These are phyloP conservation scores for Myodes glareolus DNA, from an alignment of 2,113 vertebrate genomes.

Conservation along the genomic window DNA sequence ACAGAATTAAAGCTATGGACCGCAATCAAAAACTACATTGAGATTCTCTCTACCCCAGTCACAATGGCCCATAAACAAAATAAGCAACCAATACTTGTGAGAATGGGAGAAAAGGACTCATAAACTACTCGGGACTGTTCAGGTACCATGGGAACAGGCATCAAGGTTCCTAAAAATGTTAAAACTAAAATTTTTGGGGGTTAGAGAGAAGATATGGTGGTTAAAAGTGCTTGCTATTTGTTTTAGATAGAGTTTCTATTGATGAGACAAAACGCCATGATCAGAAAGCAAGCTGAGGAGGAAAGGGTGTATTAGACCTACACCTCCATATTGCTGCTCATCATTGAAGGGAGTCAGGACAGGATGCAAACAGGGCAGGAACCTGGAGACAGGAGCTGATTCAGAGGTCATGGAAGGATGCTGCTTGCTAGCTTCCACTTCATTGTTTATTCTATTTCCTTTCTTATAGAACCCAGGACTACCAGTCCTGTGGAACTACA, in stretches of 20 bases:
- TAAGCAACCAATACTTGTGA: background rate
- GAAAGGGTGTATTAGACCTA: background rate
- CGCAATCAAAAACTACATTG: background rate
- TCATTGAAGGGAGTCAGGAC: background rate
- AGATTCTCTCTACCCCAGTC: background rate
- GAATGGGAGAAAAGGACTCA: background rate
- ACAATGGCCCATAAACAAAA: background rate
- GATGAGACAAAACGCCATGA: background rate
- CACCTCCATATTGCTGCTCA: background rate
- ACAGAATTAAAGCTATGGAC: background rate
- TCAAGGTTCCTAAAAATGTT: background rate
- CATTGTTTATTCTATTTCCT: background rate
- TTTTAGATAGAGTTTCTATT: background rate
- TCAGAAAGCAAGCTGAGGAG: background rate
- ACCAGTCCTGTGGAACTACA: background rate
- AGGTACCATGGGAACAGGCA: background rate
- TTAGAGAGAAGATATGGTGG: background rate
- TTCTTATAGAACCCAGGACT: background rate
- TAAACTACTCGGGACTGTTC: background rate
- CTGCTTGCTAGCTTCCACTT: background rate
- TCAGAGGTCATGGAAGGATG: background rate
- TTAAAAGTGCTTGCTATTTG: background rate
- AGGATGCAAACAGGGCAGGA: background rate
- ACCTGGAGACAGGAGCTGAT: background rate
- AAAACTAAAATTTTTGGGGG: background rate